A percentile compares a stretch with the other conserved stretches of the same genome.
Evolutionary conservation across 2,113 vertebrate genomes (phyloP).

Genomic region (Podilymbus podiceps): DNA sequence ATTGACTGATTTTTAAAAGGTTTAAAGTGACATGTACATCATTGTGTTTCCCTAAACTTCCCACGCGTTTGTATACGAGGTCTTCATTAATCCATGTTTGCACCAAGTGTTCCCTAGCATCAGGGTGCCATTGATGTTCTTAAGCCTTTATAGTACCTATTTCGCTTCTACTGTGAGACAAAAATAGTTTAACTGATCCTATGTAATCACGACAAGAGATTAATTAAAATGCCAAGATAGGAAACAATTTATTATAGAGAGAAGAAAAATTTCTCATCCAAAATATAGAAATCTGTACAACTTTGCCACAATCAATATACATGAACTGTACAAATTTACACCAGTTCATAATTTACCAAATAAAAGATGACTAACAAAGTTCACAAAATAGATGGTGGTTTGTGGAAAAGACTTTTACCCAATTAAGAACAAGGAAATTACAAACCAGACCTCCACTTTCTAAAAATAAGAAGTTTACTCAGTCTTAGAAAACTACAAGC

Average conservation of each 20-base stretch:
- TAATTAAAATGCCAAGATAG: slow-evolving; percentile 89
- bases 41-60: slow-evolving; percentile 42
- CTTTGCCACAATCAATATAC: slow-evolving; percentile 99
- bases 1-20: slow-evolving; percentile 40
- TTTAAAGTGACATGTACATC: slow-evolving; percentile 38
- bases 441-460: slow-evolving; percentile 88
- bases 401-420: slow-evolving; percentile 87
- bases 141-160: slow-evolving; percentile 46
- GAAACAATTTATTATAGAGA: slow-evolving; percentile 99
- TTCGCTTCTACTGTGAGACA: slow-evolving; percentile 59
- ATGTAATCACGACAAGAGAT: slow-evolving; percentile 82
- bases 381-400: slow-evolving; percentile 94
- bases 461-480: slow-evolving; percentile 89
- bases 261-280: slow-evolving; percentile 98
- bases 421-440: slow-evolving; percentile 88
- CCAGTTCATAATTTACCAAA: slow-evolving; percentile 99
- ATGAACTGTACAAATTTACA: slow-evolving; percentile 99
- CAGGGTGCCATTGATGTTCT: slow-evolving; percentile 49
- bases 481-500: slow-evolving; percentile 87
- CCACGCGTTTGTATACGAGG: slow-evolving; percentile 32
- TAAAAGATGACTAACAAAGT: slow-evolving; percentile 96
- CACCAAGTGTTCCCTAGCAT: slow-evolving; percentile 46
- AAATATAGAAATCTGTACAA: slow-evolving; percentile 99
- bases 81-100: slow-evolving; percentile 55
- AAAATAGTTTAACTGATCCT: slow-evolving; percentile 67